Conservation (phyloP, 1,140 invertebrate genomes). For the Metopolophium dirhodum region DNA sequence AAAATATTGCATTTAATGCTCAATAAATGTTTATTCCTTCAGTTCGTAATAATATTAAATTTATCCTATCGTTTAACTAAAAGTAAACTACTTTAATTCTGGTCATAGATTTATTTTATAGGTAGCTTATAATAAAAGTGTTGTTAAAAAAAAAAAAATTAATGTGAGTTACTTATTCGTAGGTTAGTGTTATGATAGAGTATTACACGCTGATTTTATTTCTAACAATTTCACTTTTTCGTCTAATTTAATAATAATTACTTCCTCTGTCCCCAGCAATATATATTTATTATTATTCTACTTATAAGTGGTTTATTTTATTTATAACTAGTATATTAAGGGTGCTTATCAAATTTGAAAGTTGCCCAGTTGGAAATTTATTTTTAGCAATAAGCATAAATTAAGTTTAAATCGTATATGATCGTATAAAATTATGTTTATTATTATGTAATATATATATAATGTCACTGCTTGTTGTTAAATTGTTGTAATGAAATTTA, state of each 20-base stretch:
- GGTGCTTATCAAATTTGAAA: slow-evolving; percentile 55
- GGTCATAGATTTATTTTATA: slow-evolving; percentile 55
- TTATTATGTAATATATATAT: slow-evolving; percentile 57
- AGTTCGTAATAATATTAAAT: slow-evolving; percentile 34
- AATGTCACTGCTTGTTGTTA: slow-evolving; percentile 57
- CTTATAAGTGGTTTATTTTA: slow-evolving; percentile 56
- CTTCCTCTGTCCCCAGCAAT: slow-evolving; percentile 51
- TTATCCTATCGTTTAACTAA: slow-evolving; percentile 54
- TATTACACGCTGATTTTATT: slow-evolving; percentile 56
- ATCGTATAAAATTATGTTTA: slow-evolving; percentile 53
- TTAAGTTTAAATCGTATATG: slow-evolving; percentile 54
- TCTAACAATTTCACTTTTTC: slow-evolving; percentile 56
- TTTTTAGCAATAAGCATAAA: slow-evolving; percentile 57
- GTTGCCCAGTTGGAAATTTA: slow-evolving; percentile 56
- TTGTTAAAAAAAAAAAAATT: slow-evolving; percentile 36
- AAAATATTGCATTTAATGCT: slow-evolving; percentile 55
- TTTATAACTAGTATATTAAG: slow-evolving; percentile 55
- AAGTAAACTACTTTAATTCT: slow-evolving; percentile 56
- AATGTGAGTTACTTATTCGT: slow-evolving; percentile 51
- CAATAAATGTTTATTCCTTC: slow-evolving; percentile 53
- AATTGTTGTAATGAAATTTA: slow-evolving; percentile 56
- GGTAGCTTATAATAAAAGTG: slow-evolving; percentile 45
- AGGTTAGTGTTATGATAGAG: slow-evolving; percentile 48
- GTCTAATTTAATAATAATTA: slow-evolving; percentile 50
- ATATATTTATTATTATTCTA: slow-evolving; percentile 55